phyloP scores from a whole-genome alignment of 37 sponge, comb jelly and placozoan species.

The Spongilla lacustris region DNA sequence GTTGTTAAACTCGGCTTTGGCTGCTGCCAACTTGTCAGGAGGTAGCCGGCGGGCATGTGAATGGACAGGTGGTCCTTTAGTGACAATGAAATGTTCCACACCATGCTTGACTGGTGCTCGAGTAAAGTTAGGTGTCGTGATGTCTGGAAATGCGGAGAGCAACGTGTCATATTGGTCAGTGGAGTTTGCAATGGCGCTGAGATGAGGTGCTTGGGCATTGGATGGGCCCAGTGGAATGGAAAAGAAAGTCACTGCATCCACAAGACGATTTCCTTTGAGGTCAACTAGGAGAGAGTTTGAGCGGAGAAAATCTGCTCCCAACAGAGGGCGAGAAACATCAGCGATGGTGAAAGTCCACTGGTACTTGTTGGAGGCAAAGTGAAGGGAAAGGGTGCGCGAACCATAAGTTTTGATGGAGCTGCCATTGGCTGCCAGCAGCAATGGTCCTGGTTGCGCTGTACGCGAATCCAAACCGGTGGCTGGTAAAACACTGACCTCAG shows the following conservation, averaged over 20 bases:
- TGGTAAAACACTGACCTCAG: constrained; percentile 29
- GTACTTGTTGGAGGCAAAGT: constrained; percentile 15
- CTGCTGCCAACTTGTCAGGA: constrained; percentile 20
- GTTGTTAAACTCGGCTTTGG: constrained; percentile 26
- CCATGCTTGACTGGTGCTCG: constrained; percentile 11
- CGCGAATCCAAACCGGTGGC: constrained; percentile 13
- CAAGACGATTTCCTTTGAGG: constrained; percentile 24
- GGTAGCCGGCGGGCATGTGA: constrained; percentile 34
- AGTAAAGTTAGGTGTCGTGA: constrained; percentile 36
- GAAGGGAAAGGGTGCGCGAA: constrained; percentile 12
- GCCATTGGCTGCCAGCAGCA: constrained; percentile 31
- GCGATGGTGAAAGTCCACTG: constrained; percentile 13
- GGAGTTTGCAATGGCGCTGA: constrained; percentile 18
- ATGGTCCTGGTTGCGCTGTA: constrained; percentile 11
- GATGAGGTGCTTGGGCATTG: constrained; percentile 9
- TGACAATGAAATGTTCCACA: constrained; percentile 39
- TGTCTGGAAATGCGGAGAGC: constrained; percentile 41
- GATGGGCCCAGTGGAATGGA: constrained; percentile 7
- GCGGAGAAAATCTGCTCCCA: constrained; percentile 42
- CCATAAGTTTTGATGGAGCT: constrained; percentile 20
- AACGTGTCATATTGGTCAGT: constrained; percentile 20
- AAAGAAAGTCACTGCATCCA: constrained; percentile 13
- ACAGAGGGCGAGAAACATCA: constrained; percentile 29
- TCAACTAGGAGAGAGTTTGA: constrained; percentile 39
- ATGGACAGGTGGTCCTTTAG: constrained; percentile 53